A percentile compares a stretch with the other conserved stretches of the same genome.
These are phyloP conservation scores for Ennomos quercinarius DNA, from an alignment of 2,888 invertebrate species.

Conservation along the genomic window DNA sequence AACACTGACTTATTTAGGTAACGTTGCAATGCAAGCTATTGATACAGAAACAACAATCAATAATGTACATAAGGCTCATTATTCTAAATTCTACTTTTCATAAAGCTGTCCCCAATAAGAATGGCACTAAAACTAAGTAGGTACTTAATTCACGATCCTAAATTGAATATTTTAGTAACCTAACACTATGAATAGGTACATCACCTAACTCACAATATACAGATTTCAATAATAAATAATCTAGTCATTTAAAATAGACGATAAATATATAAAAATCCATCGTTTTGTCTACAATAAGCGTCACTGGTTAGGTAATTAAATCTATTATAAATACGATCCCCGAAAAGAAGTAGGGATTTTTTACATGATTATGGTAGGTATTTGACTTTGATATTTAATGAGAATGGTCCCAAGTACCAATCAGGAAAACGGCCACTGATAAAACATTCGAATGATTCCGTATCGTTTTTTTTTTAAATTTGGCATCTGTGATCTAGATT, in stretches of 20 bases:
- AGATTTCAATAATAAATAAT: conserved; percentile 64
- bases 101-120: conserved; percentile 88
- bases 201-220: conserved; percentile 77
- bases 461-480: conserved; percentile 47
- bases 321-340: conserved; percentile 68
- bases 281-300: conserved; percentile 80
- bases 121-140: conserved; percentile 59
- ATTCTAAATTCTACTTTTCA: conserved; percentile 79
- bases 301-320: conserved; percentile 68
- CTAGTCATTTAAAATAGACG: conserved; percentile 61
- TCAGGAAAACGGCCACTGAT: conserved; percentile 69
- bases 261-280: conserved; percentile 78
- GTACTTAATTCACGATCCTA: conserved; percentile 43
- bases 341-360: conserved; percentile 70
- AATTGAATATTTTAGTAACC: conserved; percentile 45
- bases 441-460: conserved; percentile 27
- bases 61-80: conserved; percentile 69
- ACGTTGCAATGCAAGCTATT: conserved; percentile 52
- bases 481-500: conserved; percentile 56
- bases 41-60: conserved; percentile 55
- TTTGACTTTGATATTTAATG: conserved; percentile 77
- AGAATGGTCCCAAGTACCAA: conserved; percentile 81
- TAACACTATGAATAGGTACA: conserved; percentile 58
- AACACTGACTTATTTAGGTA: conserved; percentile 44
- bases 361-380: conserved; percentile 75